Conservation (phyloP, 2,113 vertebrate species). For the Heloderma charlesbogerti region DNA sequence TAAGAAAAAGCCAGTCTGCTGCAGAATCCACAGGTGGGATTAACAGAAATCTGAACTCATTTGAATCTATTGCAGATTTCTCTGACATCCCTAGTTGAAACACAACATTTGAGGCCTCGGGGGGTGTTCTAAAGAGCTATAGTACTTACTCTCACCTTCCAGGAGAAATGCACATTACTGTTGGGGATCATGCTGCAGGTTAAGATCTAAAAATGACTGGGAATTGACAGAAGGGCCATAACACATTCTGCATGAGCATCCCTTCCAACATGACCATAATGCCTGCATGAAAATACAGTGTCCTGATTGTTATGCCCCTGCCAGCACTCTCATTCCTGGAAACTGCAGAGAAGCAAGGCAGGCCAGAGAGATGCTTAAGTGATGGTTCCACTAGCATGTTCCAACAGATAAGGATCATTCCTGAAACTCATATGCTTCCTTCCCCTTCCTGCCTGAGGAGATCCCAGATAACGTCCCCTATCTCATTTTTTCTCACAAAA, state of each 20-base stretch:
- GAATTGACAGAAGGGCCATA: too few relatives aligned
- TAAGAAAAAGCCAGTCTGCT: too few relatives aligned
- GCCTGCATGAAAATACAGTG: background rate
- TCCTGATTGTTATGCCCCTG: background rate
- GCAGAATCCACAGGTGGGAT: too few relatives aligned
- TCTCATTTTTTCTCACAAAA: background rate
- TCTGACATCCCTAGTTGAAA: background rate
- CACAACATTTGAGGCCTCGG: background rate
- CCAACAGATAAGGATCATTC: background rate
- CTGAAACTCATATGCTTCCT: background rate
- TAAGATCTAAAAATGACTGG: too few relatives aligned
- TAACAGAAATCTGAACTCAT: too few relatives aligned
- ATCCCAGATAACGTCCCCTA: background rate
- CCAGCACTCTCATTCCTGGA: background rate
- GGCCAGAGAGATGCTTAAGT: background rate
- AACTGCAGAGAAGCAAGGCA: background rate
- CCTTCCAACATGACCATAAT: too few relatives aligned
- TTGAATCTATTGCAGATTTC: too few relatives aligned
- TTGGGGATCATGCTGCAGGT: too few relatives aligned
- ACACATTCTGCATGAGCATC: too few relatives aligned
- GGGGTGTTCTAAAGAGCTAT: too few relatives aligned
- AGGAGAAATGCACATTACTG: too few relatives aligned
- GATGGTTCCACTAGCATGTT: background rate
- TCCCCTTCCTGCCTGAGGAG: background rate
- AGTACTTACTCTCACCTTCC: too few relatives aligned